phyloP scores from a whole-genome alignment of 1,140 invertebrate species.

The Drosophila lacteicornis region DNA sequence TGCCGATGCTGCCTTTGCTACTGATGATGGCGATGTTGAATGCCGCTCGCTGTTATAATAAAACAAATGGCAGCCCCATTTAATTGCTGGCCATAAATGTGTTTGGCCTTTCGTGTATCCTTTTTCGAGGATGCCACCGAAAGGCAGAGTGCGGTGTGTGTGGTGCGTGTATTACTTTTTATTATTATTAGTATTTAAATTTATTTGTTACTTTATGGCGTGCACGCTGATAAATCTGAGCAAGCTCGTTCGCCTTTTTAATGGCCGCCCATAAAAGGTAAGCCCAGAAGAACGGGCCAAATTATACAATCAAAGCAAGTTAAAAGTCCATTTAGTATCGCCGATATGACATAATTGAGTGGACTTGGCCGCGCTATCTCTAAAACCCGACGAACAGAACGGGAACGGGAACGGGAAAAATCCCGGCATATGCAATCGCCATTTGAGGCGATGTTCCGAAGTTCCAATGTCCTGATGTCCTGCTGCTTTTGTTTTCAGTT shows the following conservation, averaged over 20 bases:
- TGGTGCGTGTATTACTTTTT: slow-evolving; percentile 69
- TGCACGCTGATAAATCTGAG: slow-evolving; percentile 80
- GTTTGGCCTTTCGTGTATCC: slow-evolving; percentile 66
- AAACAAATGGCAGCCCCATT: slow-evolving; percentile 82
- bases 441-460: slow-evolving; percentile 61
- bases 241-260: slow-evolving; percentile 68
- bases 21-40: slow-evolving; percentile 69
- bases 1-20: slow-evolving; percentile 61
- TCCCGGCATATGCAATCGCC: slow-evolving; percentile 66
- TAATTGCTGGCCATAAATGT: slow-evolving; percentile 83
- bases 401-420: slow-evolving; percentile 29
- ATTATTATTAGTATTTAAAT: slow-evolving; percentile 84
- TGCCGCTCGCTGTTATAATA: slow-evolving; percentile 75
- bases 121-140: slow-evolving; percentile 68
- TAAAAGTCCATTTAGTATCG: slow-evolving; percentile 78
- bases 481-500: slow-evolving; percentile 60
- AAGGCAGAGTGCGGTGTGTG: slow-evolving; percentile 33
- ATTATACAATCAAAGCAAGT: slow-evolving; percentile 75
- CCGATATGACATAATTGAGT: slow-evolving; percentile 79
- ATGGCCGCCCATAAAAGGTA: slow-evolving; percentile 78
- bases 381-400: slow-evolving; percentile 6
- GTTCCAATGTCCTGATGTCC: slow-evolving; percentile 29
- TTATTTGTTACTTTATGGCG: slow-evolving; percentile 82
- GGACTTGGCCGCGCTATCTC: slow-evolving; percentile 55
- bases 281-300: slow-evolving; percentile 52